Evolutionary conservation across 2,888 invertebrate genomes (phyloP).

Genomic region (Galeopsomyia nigrocyanea): DNA sequence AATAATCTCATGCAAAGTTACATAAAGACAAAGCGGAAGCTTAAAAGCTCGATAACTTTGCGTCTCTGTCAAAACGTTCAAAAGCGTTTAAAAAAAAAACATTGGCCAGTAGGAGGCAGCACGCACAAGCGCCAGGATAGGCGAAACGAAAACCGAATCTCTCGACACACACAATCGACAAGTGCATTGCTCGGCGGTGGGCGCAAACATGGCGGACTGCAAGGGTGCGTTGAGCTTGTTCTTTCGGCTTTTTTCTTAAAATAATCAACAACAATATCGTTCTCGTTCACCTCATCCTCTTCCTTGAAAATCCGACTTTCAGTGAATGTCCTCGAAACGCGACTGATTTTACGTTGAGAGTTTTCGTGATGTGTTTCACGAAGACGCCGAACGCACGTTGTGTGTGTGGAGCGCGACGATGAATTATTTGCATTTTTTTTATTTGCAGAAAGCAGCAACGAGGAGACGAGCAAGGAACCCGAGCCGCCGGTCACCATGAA

Average conservation of each 20-base stretch:
- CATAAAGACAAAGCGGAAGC: too few species aligned
- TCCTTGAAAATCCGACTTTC: too few species aligned
- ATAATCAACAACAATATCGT: background rate
- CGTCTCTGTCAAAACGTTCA: too few species aligned
- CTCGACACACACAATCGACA: background rate
- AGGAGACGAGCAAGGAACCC: conserved; percentile 55
- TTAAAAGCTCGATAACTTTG: too few species aligned
- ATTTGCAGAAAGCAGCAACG: conserved; percentile 50
- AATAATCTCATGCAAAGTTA: too few species aligned
- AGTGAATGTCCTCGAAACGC: too few species aligned
- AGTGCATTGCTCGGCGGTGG: conserved; percentile 11
- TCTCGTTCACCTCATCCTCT: background rate
- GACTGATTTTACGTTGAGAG: too few species aligned
- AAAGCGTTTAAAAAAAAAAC: too few species aligned
- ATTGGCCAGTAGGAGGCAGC: background rate
- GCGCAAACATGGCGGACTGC: conserved; percentile 62
- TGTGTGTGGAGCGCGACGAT: background rate
- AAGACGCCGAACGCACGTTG: background rate
- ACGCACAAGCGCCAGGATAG: background rate
- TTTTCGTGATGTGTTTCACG: background rate
- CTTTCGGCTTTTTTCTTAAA: background rate
- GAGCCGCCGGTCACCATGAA: conserved; percentile 59
- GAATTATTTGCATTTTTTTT: too few species aligned
- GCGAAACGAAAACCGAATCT: background rate
- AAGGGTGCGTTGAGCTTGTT: conserved; percentile 63